Conservation (phyloP, 2,113 vertebrate genomes). For the Microtus ochrogaster region DNA sequence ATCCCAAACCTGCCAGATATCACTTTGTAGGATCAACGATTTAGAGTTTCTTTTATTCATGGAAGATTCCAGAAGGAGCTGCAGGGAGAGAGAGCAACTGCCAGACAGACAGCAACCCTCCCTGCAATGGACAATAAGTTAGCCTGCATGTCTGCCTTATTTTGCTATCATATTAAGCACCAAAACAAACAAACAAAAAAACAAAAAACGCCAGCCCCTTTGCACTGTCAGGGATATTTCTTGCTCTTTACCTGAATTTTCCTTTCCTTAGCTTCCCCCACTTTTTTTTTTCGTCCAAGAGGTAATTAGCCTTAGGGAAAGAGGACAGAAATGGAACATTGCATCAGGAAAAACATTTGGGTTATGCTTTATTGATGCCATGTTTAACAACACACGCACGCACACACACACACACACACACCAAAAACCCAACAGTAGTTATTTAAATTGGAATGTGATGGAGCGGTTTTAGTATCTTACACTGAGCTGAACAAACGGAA, state of each 20-base stretch:
- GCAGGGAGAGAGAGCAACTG: not conserved
- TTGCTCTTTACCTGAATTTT: constrained; percentile 68
- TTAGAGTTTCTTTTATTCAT: not conserved
- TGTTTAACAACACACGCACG: not conserved
- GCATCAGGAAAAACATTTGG: constrained; percentile 61
- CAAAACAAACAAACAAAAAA: constrained; percentile 68
- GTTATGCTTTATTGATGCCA: constrained; percentile 48
- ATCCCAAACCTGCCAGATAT: not conserved
- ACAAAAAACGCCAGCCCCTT: constrained; percentile 51
- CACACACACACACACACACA: not conserved
- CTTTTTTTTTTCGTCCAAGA: not conserved
- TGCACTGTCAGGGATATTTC: constrained; percentile 64
- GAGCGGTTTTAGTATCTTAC: constrained; percentile 53
- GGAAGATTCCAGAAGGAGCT: constrained; percentile 3
- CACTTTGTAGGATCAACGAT: not conserved
- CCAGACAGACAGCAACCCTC: not conserved
- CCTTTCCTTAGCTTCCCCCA: constrained; percentile 10
- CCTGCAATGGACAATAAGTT: not conserved
- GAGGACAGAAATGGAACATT: constrained; percentile 18
- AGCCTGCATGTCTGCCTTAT: constrained; percentile 38
- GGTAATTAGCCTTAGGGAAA: constrained; percentile 51
- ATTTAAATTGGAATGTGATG: constrained; percentile 55
- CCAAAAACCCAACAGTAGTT: constrained; percentile 3
- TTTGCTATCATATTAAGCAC: constrained; percentile 56
- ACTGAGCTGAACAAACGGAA: constrained; percentile 52